phyloP scores from a whole-genome alignment of 2,113 vertebrate genomes.

The Cercocebus atys region DNA sequence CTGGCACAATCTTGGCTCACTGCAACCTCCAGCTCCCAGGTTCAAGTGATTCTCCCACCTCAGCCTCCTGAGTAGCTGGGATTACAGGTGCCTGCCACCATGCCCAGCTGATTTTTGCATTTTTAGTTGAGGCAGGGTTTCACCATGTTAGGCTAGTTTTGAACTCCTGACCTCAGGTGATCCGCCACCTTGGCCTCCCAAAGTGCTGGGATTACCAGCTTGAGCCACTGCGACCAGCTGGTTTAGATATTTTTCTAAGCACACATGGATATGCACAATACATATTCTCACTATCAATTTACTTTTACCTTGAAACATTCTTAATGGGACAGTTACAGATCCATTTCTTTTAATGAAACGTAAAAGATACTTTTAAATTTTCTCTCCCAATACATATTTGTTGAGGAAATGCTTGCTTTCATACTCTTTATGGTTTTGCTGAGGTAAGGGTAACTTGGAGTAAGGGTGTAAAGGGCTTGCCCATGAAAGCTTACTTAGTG shows the following conservation, averaged over 20 bases:
- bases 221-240: neutral
- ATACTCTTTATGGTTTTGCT: slow-evolving; percentile 29
- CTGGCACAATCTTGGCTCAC: no score
- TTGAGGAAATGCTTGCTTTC: slow-evolving; percentile 8
- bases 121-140: no score
- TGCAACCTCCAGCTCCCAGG: no score
- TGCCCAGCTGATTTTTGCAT: neutral
- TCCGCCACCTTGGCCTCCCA: neutral
- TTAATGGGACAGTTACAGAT: neutral
- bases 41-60: neutral
- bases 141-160: no score
- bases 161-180: no score
- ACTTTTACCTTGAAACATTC: slow-evolving; percentile 19
- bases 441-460: slow-evolving; percentile 24
- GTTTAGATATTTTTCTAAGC: neutral
- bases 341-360: slow-evolving; percentile 39
- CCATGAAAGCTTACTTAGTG: neutral
- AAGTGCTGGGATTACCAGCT: neutral
- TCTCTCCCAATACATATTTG: neutral
- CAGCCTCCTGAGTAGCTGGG: neutral
- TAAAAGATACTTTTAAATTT: neutral
- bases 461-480: neutral
- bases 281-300: neutral
- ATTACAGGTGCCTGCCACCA: neutral
- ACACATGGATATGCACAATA: neutral